Percentiles rank a stretch among this genome's conserved stretches.
These are phyloP conservation scores for Sorex fumeus DNA, from an alignment of 2,113 vertebrate genomes.

Conservation along the genomic window DNA sequence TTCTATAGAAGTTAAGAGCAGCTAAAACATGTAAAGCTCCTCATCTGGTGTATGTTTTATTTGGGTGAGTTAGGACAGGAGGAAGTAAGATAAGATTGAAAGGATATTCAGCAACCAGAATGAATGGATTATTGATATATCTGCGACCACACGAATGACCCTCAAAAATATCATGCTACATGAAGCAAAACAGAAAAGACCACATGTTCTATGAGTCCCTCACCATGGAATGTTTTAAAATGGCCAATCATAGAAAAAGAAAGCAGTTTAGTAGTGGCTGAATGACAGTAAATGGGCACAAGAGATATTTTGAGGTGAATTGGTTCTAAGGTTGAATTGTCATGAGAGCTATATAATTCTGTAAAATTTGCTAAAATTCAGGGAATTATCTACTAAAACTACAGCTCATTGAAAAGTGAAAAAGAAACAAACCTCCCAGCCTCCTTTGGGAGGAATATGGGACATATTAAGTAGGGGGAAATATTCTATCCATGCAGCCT, in stretches of 20 bases:
- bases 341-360: background rate
- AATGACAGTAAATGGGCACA: background rate
- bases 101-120: slow-evolving; percentile 30
- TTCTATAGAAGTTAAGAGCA: background rate
- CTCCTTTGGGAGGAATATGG: background rate
- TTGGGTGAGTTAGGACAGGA: background rate
- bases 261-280: background rate
- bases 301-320: background rate
- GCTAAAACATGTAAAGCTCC: background rate
- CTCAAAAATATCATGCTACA: background rate
- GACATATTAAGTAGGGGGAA: background rate
- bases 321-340: background rate
- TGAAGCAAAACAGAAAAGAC: slow-evolving; percentile 30
- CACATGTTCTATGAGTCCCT: background rate
- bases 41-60: background rate
- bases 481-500: background rate
- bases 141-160: background rate
- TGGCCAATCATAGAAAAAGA: background rate
- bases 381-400: background rate
- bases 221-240: slow-evolving; percentile 31
- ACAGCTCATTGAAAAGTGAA: background rate
- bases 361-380: slow-evolving; percentile 11
- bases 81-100: slow-evolving; percentile 5
- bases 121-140: background rate
- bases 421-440: background rate